Percentiles rank a stretch among this genome's conserved stretches.
Conservation (phyloP, 1,140 invertebrate species). For the Heliconius congener region DNA sequence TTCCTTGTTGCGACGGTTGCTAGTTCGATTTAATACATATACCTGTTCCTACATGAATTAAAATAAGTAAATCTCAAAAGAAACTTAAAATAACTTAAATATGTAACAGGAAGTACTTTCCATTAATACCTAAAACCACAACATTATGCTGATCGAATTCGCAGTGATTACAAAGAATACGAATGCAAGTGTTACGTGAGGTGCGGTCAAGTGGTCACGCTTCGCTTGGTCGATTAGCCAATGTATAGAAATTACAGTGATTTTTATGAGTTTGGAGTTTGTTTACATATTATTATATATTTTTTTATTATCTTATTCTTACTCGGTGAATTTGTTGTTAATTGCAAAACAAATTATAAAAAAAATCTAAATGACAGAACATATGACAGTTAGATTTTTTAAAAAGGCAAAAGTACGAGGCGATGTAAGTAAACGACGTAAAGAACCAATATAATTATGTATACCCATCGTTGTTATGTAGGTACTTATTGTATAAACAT, state of each 20-base stretch:
- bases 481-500: background rate
- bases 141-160: background rate
- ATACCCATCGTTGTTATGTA: background rate
- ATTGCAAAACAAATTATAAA: too few species aligned
- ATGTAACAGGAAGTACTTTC: background rate
- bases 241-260: constrained; percentile 32
- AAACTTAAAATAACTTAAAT: background rate
- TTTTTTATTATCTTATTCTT: background rate
- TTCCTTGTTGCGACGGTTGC: too few species aligned
- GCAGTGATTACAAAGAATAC: constrained; percentile 19
- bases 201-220: constrained; percentile 36
- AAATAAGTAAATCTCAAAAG: background rate
- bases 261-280: background rate
- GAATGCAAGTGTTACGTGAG: constrained; percentile 30
- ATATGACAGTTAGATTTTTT: too few species aligned
- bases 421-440: too few species aligned
- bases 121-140: background rate
- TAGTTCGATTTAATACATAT: too few species aligned
- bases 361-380: too few species aligned
- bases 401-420: too few species aligned
- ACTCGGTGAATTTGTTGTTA: background rate
- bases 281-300: background rate
- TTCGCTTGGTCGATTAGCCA: constrained; percentile 34
- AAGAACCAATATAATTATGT: background rate
- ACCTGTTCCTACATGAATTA: too few species aligned